Percentiles rank a stretch among this genome's conserved stretches.
Evolutionary conservation across 2,888 invertebrate genomes (phyloP).

Genomic region (Tachina fera): DNA sequence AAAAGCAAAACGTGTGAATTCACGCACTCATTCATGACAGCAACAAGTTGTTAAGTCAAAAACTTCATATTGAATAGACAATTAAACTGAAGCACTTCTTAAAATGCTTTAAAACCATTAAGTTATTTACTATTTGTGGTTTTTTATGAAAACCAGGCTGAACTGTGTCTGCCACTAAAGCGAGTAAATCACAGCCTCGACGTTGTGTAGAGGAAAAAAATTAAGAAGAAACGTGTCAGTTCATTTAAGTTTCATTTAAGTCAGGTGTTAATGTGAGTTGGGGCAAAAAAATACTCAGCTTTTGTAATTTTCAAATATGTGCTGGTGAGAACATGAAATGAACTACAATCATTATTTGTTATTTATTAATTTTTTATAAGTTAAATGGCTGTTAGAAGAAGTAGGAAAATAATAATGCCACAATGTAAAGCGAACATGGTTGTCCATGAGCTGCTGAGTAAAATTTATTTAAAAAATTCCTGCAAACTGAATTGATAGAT

Average conservation of each 20-base stretch:
- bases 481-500: no score
- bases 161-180: neutral
- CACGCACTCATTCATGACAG: conserved; percentile 55
- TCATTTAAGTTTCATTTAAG: conserved; percentile 54
- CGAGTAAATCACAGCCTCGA: conserved; percentile 1
- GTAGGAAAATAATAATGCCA: no score
- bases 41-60: conserved; percentile 37
- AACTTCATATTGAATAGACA: conserved; percentile 27
- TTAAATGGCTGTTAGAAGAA: neutral
- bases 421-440: no score
- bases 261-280: conserved; percentile 43
- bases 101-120: neutral
- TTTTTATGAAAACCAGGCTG: neutral
- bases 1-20: conserved; percentile 46
- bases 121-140: neutral
- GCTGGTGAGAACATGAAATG: conserved; percentile 24
- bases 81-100: neutral
- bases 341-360: conserved; percentile 5
- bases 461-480: no score
- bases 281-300: conserved; percentile 4
- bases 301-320: neutral
- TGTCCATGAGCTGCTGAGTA: no score
- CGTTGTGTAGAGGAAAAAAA: neutral
- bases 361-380: neutral
- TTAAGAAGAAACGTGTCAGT: conserved; percentile 73